A percentile compares a stretch with the other conserved stretches of the same genome.
Conservation (phyloP, 2,113 vertebrate species). For the Corythornis cristatus region DNA sequence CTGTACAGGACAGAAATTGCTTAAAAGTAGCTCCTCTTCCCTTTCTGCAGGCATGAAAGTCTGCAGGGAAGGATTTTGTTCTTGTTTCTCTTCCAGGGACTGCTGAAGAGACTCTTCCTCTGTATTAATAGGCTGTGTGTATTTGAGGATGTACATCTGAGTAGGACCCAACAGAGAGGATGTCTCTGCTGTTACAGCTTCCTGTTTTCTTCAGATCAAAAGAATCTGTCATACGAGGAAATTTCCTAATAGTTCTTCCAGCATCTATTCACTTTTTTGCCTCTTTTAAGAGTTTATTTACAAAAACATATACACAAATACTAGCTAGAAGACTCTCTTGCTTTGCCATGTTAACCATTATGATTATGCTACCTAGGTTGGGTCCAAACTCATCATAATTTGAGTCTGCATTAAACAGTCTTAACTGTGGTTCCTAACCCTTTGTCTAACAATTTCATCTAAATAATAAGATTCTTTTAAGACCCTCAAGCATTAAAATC, state of each 20-base stretch:
- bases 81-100: background rate
- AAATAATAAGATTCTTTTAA: background rate
- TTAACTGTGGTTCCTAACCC: background rate
- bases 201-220: constrained; percentile 43
- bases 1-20: background rate
- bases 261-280: background rate
- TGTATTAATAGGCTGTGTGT: background rate
- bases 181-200: constrained; percentile 32
- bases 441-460: background rate
- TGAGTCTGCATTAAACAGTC: background rate
- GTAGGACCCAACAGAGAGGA: constrained; percentile 28
- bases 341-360: background rate
- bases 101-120: background rate
- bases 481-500: background rate
- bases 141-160: background rate
- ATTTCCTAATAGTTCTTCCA: background rate
- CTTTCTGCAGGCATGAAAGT: background rate
- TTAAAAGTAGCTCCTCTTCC: background rate
- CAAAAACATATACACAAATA: background rate
- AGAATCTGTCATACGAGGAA: background rate
- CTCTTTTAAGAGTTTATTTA: background rate
- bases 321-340: background rate
- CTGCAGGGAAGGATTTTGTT: background rate
- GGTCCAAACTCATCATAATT: background rate
- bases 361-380: background rate